Evolutionary conservation across 2,888 invertebrate genomes (phyloP).

Genomic region (Leptura quadrifasciata): DNA sequence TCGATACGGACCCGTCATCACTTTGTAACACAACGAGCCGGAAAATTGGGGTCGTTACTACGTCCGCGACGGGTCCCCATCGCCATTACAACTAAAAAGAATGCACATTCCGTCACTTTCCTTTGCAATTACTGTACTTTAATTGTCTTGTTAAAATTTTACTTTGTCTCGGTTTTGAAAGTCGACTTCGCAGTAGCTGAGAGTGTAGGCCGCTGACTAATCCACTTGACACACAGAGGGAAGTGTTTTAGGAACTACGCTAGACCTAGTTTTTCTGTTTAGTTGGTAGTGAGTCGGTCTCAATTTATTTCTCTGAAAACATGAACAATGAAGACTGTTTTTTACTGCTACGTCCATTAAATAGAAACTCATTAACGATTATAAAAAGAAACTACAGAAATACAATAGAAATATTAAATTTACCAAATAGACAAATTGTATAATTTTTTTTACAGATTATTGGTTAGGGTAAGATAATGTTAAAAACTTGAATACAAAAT

Average conservation of each 20-base stretch:
- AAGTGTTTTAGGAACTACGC: neutral
- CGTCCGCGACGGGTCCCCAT: slow-evolving; percentile 26
- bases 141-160: slow-evolving; percentile 31
- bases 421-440: too few species aligned
- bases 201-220: neutral
- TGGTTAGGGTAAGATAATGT: too few species aligned
- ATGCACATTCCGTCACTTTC: slow-evolving; percentile 38
- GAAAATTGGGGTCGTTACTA: slow-evolving; percentile 65
- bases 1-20: slow-evolving; percentile 57
- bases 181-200: neutral
- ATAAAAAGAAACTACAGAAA: too few species aligned
- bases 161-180: slow-evolving; percentile 17
- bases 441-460: too few species aligned
- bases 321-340: too few species aligned
- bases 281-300: too few species aligned
- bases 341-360: too few species aligned
- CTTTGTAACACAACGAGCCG: slow-evolving; percentile 70
- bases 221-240: neutral
- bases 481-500: too few species aligned
- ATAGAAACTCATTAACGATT: too few species aligned
- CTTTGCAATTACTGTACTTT: slow-evolving; percentile 33
- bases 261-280: neutral
- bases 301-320: too few species aligned
- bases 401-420: too few species aligned
- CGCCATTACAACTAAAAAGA: slow-evolving; percentile 32